These are phyloP conservation scores for Pogonomyrmex californicus DNA, from an alignment of 1,140 invertebrate species.

Conservation along the genomic window DNA sequence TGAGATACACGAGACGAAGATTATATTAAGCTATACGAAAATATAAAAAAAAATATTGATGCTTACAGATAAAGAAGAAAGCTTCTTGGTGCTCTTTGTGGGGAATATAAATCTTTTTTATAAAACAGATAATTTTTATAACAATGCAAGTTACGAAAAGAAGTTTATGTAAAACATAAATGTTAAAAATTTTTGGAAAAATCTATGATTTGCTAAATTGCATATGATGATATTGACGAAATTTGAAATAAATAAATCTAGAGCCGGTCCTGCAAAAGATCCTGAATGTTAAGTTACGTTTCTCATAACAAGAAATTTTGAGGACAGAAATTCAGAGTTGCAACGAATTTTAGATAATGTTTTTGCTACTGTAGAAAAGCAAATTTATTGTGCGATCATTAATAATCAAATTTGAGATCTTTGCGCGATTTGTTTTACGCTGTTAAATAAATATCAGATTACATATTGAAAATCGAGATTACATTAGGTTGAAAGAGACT, in stretches of 20 bases:
- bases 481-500: not conserved
- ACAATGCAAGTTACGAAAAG: not conserved
- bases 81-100: not conserved
- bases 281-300: not conserved
- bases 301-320: not conserved
- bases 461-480: constrained; percentile 11
- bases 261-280: not conserved
- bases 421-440: not conserved
- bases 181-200: not conserved
- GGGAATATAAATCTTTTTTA: not conserved
- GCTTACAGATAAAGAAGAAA: not conserved
- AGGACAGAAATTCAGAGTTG: not conserved
- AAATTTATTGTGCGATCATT: not conserved
- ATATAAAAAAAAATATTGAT: not conserved
- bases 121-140: not conserved
- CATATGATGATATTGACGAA: not conserved
- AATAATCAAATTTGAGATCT: not conserved
- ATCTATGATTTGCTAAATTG: not conserved
- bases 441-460: not conserved
- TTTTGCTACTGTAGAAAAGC: not conserved
- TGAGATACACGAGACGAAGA: not conserved
- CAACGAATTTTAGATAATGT: not conserved
- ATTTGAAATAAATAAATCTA: not conserved
- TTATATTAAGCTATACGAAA: not conserved
- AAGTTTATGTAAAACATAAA: not conserved